Percentiles rank a stretch among this genome's conserved stretches.
phyloP scores from a whole-genome alignment of 2,113 vertebrate genomes.

The Stictonetta naevosa region DNA sequence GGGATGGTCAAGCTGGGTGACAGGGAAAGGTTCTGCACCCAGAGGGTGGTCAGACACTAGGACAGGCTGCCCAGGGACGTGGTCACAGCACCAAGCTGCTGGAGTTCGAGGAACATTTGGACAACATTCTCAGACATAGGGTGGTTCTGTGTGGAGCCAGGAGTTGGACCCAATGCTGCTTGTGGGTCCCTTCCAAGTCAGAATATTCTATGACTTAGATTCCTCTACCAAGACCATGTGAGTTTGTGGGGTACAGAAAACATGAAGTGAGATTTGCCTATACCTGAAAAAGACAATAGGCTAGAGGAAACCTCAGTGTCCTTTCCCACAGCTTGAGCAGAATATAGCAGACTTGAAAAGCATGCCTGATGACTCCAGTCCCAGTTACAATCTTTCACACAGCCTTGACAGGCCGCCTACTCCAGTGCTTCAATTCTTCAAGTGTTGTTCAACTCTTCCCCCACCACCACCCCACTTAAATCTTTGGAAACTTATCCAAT shows the following conservation, averaged over 20 bases:
- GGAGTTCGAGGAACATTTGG: too few relatives aligned
- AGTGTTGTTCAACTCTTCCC: background rate
- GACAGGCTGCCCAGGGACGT: too few relatives aligned
- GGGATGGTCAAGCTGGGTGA: too few relatives aligned
- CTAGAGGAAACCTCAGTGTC: background rate
- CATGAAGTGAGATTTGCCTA: background rate
- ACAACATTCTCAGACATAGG: too few relatives aligned
- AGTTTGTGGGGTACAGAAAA: background rate
- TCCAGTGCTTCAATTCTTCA: background rate
- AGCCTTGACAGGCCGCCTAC: background rate
- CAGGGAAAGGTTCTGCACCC: too few relatives aligned
- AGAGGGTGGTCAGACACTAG: too few relatives aligned
- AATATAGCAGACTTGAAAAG: background rate
- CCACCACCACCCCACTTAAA: background rate
- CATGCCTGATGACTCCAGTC: background rate
- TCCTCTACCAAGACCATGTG: fast-evolving
- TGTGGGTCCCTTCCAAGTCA: too few relatives aligned
- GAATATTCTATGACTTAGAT: background rate
- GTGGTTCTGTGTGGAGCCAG: too few relatives aligned
- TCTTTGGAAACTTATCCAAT: background rate
- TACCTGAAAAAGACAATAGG: background rate
- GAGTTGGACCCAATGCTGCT: too few relatives aligned
- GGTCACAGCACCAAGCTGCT: too few relatives aligned
- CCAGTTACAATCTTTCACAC: background rate
- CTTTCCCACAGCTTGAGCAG: background rate